phyloP scores from a whole-genome alignment of 2,888 invertebrate species.

The Cephalotes varians region DNA sequence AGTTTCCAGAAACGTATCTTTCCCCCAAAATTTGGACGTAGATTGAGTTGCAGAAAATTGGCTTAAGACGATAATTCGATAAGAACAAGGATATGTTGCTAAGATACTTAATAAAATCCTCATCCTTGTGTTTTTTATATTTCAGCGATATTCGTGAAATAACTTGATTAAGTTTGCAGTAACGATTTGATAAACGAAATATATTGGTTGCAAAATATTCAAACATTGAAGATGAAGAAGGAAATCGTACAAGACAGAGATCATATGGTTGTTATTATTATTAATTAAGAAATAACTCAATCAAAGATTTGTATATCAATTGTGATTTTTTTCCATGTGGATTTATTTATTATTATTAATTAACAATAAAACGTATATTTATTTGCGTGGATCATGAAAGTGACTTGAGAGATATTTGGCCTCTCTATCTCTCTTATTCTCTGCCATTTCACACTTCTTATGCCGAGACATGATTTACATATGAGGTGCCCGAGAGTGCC shows the following conservation, averaged over 20 bases:
- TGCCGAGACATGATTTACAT: constrained; percentile 15
- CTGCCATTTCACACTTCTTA: constrained; percentile 31
- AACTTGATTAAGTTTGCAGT: not conserved
- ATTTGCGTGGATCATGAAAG: not conserved
- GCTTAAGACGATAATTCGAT: constrained; percentile 53
- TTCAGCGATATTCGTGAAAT: constrained; percentile 3
- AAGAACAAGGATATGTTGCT: constrained; percentile 13
- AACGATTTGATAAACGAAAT: constrained; percentile 7
- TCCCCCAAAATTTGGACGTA: constrained; percentile 51
- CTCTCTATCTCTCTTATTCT: not conserved
- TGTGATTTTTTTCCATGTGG: not conserved
- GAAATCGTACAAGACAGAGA: not conserved
- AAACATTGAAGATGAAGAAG: not conserved
- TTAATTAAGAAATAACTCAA: not conserved
- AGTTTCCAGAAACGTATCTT: constrained; percentile 39
- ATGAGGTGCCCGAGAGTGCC: not conserved
- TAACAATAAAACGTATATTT: not conserved
- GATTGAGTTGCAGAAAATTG: constrained; percentile 43
- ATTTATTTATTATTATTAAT: not conserved
- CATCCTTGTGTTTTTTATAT: not conserved
- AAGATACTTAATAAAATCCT: not conserved
- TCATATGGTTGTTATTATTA: not conserved
- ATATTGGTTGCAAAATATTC: constrained; percentile 4
- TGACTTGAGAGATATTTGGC: not conserved
- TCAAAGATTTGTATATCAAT: not conserved